Conservation (phyloP, 2,888 invertebrate species). For the Amiota mariae region DNA sequence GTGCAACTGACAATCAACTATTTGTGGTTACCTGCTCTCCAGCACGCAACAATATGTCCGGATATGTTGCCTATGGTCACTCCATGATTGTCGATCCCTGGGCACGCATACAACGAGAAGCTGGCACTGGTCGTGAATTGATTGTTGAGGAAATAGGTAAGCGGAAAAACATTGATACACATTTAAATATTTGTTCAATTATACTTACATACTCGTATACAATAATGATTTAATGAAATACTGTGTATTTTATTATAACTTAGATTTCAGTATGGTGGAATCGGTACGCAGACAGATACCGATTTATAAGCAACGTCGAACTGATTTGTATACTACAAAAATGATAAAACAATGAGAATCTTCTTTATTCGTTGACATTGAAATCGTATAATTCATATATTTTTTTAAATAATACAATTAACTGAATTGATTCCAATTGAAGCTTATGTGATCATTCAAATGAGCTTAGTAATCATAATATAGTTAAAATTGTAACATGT, state of each 20-base stretch:
- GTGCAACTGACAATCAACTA: slow-evolving; percentile 92
- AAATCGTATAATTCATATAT: too few relatives aligned
- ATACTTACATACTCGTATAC: background rate
- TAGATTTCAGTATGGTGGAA: slow-evolving; percentile 82
- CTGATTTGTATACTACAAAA: slow-evolving; percentile 81
- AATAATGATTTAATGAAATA: background rate
- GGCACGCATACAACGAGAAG: slow-evolving; percentile 79
- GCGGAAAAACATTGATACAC: slow-evolving; percentile 31
- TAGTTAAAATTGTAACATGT: too few relatives aligned
- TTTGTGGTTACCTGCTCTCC: slow-evolving; percentile 90
- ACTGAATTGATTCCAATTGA: slow-evolving; percentile 32
- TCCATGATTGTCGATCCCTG: slow-evolving; percentile 88
- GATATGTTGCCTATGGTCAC: slow-evolving; percentile 95
- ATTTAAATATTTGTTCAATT: background rate
- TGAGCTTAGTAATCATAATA: too few relatives aligned
- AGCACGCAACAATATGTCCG: slow-evolving; percentile 81
- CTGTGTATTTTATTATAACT: background rate
- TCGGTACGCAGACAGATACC: slow-evolving; percentile 90
- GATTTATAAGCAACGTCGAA: slow-evolving; percentile 81
- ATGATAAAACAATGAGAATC: slow-evolving; percentile 31
- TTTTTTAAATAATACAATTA: background rate
- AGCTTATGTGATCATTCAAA: too few relatives aligned
- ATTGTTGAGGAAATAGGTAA: slow-evolving; percentile 85
- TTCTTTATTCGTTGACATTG: too few relatives aligned
- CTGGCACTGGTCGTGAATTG: slow-evolving; percentile 82